A percentile compares a stretch with the other conserved stretches of the same genome.
phyloP scores from a whole-genome alignment of 2,113 vertebrate species.

The Hylia prasina region DNA sequence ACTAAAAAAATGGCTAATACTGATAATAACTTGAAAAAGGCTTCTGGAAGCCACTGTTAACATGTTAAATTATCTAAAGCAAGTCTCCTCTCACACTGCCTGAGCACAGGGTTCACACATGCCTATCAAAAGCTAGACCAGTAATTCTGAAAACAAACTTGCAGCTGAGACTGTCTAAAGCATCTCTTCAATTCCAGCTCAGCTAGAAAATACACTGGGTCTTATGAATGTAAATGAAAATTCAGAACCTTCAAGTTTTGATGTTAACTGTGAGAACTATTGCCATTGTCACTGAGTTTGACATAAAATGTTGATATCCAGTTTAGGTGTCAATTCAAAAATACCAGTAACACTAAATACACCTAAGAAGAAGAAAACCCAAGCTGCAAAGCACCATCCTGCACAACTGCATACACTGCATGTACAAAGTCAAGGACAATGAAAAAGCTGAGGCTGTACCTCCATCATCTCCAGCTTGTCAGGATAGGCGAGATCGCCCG shows the following conservation, averaged over 20 bases:
- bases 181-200: background rate
- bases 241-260: background rate
- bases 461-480: constrained; percentile 99
- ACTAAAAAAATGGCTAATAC: background rate
- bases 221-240: background rate
- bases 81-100: background rate
- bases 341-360: background rate
- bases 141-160: background rate
- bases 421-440: background rate
- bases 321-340: background rate
- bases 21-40: background rate
- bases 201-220: background rate
- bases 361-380: background rate
- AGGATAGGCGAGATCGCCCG: constrained; percentile 93
- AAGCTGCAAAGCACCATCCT: background rate
- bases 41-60: background rate
- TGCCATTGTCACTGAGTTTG: background rate
- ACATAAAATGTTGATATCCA: background rate
- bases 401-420: background rate
- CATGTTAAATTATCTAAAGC: background rate
- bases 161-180: background rate
- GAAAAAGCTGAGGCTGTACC: constrained; percentile 59
- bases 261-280: background rate
- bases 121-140: background rate
- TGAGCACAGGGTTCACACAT: background rate